Evolutionary conservation across 2,888 invertebrate species (phyloP).

Genomic region (Xanthostigma xanthostigma): DNA sequence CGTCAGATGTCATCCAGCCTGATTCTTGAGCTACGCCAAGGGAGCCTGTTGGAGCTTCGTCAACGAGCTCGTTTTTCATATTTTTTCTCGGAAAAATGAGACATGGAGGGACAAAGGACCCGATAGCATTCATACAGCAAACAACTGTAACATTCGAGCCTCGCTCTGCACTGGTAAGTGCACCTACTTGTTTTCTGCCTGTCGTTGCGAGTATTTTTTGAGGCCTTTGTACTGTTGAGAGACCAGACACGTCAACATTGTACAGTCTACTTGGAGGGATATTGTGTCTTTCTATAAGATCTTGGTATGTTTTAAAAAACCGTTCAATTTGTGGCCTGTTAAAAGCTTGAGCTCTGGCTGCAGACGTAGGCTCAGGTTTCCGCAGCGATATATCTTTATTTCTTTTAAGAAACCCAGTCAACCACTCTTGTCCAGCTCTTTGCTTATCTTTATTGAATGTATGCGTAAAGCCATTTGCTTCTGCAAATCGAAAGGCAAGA

Average conservation of each 20-base stretch:
- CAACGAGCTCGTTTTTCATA: constrained; percentile 17
- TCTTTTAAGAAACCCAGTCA: not conserved
- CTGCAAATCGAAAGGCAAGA: not conserved
- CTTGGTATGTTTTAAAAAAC: constrained; percentile 3
- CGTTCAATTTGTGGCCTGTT: not conserved
- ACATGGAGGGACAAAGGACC: constrained; percentile 21
- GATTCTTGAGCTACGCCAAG: constrained; percentile 18
- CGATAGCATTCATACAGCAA: constrained; percentile 20
- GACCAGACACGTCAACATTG: constrained; percentile 25
- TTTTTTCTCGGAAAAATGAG: constrained; percentile 22
- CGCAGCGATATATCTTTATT: constrained; percentile 2
- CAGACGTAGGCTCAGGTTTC: constrained; percentile 3
- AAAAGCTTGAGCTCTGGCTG: constrained; percentile 2
- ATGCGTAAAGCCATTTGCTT: not conserved
- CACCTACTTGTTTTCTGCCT: constrained; percentile 25
- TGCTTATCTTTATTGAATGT: not conserved
- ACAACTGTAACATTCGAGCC: constrained; percentile 22
- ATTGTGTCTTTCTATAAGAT: constrained; percentile 1
- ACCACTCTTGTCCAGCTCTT: not conserved
- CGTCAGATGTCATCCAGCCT: constrained; percentile 20
- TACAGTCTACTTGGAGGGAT: constrained; percentile 15
- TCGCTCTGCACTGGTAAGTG: constrained; percentile 23
- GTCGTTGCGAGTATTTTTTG: constrained; percentile 21
- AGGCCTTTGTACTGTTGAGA: constrained; percentile 26
- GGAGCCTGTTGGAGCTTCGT: constrained; percentile 20